Conservation (phyloP, 2,888 invertebrate species). For the Exephanes ischioxanthus region DNA sequence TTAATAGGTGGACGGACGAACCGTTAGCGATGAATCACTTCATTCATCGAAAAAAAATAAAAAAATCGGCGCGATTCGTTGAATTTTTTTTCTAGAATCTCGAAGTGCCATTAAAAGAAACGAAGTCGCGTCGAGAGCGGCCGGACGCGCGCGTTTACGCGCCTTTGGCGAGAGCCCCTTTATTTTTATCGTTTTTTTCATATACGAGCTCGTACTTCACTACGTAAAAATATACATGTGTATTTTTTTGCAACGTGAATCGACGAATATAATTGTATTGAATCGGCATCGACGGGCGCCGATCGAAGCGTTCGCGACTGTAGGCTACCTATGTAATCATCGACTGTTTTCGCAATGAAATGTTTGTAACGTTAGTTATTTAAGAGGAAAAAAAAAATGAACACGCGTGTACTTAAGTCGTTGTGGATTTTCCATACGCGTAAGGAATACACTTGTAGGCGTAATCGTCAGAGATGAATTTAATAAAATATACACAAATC, state of each 20-base stretch:
- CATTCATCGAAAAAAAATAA: constrained; percentile 17
- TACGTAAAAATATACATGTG: constrained; percentile 4
- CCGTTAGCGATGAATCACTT: not conserved
- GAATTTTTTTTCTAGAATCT: constrained; percentile 63
- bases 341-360: constrained; percentile 46
- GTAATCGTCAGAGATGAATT: constrained; percentile 58
- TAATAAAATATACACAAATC: constrained; percentile 65
- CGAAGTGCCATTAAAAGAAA: constrained; percentile 72
- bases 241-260: constrained; percentile 36
- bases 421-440: constrained; percentile 44
- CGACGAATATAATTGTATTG: constrained; percentile 17
- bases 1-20: not conserved
- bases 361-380: constrained; percentile 46
- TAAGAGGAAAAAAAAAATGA: constrained; percentile 32
- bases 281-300: not conserved
- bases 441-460: constrained; percentile 61
- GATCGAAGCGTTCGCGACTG: constrained; percentile 12
- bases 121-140: constrained; percentile 22
- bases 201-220: not conserved
- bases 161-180: constrained; percentile 3
- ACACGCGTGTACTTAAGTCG: constrained; percentile 52
- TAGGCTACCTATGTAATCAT: constrained; percentile 32
- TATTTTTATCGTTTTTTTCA: not conserved
- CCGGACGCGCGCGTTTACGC: constrained; percentile 8
- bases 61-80: constrained; percentile 38